Conservation (phyloP, 2,888 invertebrate genomes). For the Tubiluchus corallicola region DNA sequence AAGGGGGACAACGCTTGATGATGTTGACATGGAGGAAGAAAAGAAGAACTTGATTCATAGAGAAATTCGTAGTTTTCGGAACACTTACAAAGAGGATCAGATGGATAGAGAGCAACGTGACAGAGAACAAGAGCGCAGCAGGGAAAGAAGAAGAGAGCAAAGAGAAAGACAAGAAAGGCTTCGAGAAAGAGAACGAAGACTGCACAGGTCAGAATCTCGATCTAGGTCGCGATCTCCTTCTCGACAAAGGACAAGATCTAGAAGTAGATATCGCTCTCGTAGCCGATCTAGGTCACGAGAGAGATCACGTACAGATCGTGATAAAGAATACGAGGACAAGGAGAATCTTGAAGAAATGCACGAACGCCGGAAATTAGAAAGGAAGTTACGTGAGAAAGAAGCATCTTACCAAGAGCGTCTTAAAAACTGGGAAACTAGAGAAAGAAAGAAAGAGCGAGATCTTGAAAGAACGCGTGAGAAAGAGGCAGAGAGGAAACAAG, state of each 20-base stretch:
- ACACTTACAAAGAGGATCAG: conserved; percentile 81
- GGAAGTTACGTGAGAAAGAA: conserved; percentile 82
- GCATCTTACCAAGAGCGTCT: conserved; percentile 67
- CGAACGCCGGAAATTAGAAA: conserved; percentile 70
- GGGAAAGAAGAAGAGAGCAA: conserved; percentile 31
- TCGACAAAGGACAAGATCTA: conserved; percentile 20
- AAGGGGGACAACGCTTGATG: conserved; percentile 28
- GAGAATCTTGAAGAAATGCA: conserved; percentile 71
- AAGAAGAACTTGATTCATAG: conserved; percentile 86
- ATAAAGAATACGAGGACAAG: conserved; percentile 26
- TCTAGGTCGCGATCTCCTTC: conserved; percentile 23
- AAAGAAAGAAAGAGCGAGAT: conserved; percentile 72
- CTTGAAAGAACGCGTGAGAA: conserved; percentile 70
- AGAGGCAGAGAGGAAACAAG: conserved; percentile 62
- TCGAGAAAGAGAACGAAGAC: conserved; percentile 27
- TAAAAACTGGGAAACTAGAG: conserved; percentile 66
- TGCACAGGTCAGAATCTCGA: conserved; percentile 34
- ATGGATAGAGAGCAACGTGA: conserved; percentile 28
- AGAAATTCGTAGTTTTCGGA: conserved; percentile 92
- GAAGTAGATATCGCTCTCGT: conserved; percentile 15
- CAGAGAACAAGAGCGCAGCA: conserved; percentile 16
- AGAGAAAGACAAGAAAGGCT: conserved; percentile 16
- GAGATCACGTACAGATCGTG: conserved; percentile 12
- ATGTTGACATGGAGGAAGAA: conserved; percentile 72
- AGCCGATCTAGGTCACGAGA: background rate